A percentile compares a stretch with the other conserved stretches of the same genome.
phyloP scores from a whole-genome alignment of 2,888 invertebrate species.

The Drosophila melanosoma region DNA sequence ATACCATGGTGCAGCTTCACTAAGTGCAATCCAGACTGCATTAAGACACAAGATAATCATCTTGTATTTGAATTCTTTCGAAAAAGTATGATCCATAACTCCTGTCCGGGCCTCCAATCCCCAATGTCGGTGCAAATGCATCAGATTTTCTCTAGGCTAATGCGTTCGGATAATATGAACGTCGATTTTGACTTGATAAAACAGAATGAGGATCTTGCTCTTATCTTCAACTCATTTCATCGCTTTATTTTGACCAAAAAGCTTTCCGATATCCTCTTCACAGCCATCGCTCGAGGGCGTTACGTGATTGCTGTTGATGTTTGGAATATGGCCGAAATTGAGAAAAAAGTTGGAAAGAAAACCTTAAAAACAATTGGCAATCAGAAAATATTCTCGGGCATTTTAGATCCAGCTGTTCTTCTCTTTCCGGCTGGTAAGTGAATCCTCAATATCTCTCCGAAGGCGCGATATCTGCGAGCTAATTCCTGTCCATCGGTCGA shows the following conservation, averaged over 20 bases:
- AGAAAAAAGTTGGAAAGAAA: slow-evolving; percentile 21
- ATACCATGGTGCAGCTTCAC: slow-evolving; percentile 58
- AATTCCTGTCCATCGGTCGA: background rate
- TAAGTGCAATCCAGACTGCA: slow-evolving; percentile 36
- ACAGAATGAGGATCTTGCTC: slow-evolving; percentile 37
- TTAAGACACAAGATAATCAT: slow-evolving; percentile 48
- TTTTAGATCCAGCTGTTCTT: slow-evolving; percentile 68
- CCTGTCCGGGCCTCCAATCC: slow-evolving; percentile 51
- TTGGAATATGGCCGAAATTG: slow-evolving; percentile 23
- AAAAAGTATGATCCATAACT: background rate
- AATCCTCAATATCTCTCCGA: background rate
- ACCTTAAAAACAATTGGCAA: background rate
- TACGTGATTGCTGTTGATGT: slow-evolving; percentile 66
- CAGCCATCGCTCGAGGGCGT: slow-evolving; percentile 40
- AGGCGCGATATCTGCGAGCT: background rate
- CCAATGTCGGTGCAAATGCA: slow-evolving; percentile 51
- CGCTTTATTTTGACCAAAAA: slow-evolving; percentile 68
- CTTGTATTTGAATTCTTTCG: slow-evolving; percentile 64
- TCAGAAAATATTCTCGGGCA: slow-evolving; percentile 66
- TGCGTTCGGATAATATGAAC: slow-evolving; percentile 54
- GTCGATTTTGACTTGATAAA: slow-evolving; percentile 53
- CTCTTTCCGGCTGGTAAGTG: slow-evolving; percentile 68
- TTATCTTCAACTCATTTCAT: slow-evolving; percentile 73
- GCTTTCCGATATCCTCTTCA: slow-evolving; percentile 51
- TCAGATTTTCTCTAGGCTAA: slow-evolving; percentile 42